Base-by-base conservation (phyloP, 2,113 vertebrate species). In the Calyptomena viridis region DNA sequence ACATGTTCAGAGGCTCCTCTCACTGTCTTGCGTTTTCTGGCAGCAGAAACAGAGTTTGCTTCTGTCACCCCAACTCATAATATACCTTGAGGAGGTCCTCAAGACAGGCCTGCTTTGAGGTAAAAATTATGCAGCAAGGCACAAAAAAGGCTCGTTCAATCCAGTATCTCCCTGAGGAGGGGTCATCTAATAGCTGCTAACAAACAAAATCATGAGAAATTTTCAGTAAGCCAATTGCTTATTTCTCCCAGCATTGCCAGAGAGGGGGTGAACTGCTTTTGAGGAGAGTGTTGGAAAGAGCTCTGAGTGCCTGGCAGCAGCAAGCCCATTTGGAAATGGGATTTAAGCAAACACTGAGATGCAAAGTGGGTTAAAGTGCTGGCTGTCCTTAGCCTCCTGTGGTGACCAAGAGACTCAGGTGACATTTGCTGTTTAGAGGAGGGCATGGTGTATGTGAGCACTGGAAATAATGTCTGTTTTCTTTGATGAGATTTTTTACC, bases 381-480 rank as follows among this genome's bases (percentile, higher is more conserved):
- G 66, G 81, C 63, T 84, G 33, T 42, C 35, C 27, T 44, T 19
- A 75, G 10, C 52, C 39, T 69, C 66, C 64, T 13, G 6, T 20
- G n/a, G 31, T 84, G 56, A 67, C 35, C 60, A 37, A 30, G 76
- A 81, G 62, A n/a, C 82, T 83, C 63, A 46, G 77, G 9, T 40
- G 74, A 56, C 30, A 30, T 63, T 72, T 33, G 66, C 66, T 67
- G 25, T 40, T 79, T 31, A 0, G 2, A 66, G 71, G 58, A 69
- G 81, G 21, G 14, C 35, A 33, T 0, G 0, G 4, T 59, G n/a
- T 31, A 37, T 66, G 53, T n/a, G 42, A 69, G 67, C n/a, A 27
- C 1, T 85, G 83, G 76, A 77, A 77, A 62, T 33, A n/a, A 73
- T 84, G 46, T 28, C 68, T 53, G 19, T 31, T 86, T 66, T 55